Base-by-base conservation (phyloP, 2,113 vertebrate species). In the Rhabdomys dilectus region DNA sequence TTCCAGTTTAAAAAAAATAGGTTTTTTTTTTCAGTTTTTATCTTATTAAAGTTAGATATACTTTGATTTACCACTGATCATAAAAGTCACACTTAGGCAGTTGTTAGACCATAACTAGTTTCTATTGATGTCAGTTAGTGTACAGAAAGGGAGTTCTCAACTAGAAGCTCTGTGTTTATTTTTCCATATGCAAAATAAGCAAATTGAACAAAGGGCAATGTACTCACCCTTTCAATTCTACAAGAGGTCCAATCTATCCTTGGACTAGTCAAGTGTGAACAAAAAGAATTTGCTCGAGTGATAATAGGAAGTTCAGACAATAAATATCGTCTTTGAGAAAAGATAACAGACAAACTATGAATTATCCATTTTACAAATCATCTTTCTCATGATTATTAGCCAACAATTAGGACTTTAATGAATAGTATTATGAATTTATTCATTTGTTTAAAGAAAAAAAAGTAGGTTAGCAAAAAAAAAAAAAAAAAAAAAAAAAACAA, bases 161-260 rank as follows among this genome's bases (percentile, higher is more conserved):
- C 10, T 58, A 85, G 10, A 39, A 58, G 39, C 60, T 85, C 68
- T 51, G 0, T 48, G 62, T 9, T 56, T 77, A 56, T 70, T 45
- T 39, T 80, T 12, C 22, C 45, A 51, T 13, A n/a, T 16, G 1
- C 5, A 22, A 62, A 42, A 24, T 76, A 64, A 58, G 11, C 66
- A 64, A 42, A 45, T 39, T 72, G 4, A 24, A 36, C 22, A 66
- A 78, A 72, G 16, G 11, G 64, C 4, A 10, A 58, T 36, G 7
- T 45, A 16, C 10, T 78, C 12, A 85, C 11, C 9, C 31, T 75
- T 1, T 0, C 66, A 91, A 29, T 0, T 45, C 8, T 2, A 5
- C 36, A 12, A 72, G 0, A 72, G 0, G 0, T 29, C 42, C 34
- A 1, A 16, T 0, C 24, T 4, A 48, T 77, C 22, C 34, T 73